phyloP scores from a whole-genome alignment of 2,797 vertebrate species.

The Schizopygopsis pylzovi region DNA sequence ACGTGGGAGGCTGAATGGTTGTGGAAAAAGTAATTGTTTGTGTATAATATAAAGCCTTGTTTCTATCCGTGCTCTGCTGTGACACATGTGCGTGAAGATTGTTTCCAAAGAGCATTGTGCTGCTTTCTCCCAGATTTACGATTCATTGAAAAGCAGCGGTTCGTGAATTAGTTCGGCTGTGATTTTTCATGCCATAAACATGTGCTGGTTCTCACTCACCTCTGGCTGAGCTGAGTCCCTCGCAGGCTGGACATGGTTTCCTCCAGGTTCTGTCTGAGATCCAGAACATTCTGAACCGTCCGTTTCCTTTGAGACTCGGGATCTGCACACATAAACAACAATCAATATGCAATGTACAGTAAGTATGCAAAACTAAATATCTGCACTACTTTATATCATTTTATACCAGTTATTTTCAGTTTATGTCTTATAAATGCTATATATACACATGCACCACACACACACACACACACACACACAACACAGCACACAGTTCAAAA shows the following conservation, averaged over 20 bases:
- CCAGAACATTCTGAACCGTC: conserved; percentile 97
- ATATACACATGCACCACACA: not conserved
- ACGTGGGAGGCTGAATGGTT: conserved; percentile 39
- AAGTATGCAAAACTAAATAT: not conserved
- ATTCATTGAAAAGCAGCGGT: conserved; percentile 15
- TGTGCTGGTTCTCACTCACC: conserved; percentile 74
- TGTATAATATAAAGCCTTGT: conserved; percentile 29
- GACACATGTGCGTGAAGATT: conserved; percentile 6
- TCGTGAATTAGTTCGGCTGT: conserved; percentile 20
- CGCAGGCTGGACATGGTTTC: conserved; percentile 98
- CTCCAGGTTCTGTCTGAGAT: conserved; percentile 97
- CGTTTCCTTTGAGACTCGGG: conserved; percentile 97
- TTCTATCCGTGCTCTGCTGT: conserved; percentile 25
- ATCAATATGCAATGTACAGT: not conserved
- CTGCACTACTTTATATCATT: not conserved
- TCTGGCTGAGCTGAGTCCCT: conserved; percentile 94
- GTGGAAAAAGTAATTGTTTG: conserved; percentile 12
- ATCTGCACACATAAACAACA: conserved; percentile 77
- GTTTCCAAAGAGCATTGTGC: conserved; percentile 28
- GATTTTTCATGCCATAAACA: not conserved
- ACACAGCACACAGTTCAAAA: not conserved
- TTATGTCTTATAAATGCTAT: too few species aligned
- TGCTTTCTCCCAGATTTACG: conserved; percentile 8
- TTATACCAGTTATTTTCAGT: not conserved
- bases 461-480: too few species aligned